Evolutionary conservation across 2,113 vertebrate species (phyloP), one percentile per base, ranked within the genome.

Genomic region (Notarius lentiginosus): DNA sequence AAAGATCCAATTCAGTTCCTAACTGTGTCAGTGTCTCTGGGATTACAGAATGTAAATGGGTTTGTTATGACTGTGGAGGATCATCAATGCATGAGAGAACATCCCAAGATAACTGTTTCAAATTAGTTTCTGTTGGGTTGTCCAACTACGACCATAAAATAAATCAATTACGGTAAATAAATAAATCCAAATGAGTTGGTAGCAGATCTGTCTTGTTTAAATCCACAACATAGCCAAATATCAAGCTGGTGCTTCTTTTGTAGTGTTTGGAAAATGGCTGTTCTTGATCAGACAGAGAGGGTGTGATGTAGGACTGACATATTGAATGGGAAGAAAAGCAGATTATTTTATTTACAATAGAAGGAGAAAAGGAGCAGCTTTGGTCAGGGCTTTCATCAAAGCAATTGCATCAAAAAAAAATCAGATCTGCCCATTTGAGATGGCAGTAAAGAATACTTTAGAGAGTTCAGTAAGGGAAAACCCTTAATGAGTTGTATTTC

Each of bases 81-180:
- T 86, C 72, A 58, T 61, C 55, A 68, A 88, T 72, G 82, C 47
- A 49, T 18, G 17, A 47, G 58, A 87, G 77, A 66, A 65, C 22
- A 65, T 83, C 60, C 55, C 72, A 14, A 66, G 87, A 79, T 73
- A 87, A 24, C 11, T 63, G 79, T 83, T 82, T 76, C 18, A 22
- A 68, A 86, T 84, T 75, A 66, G 22, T 84, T 88, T 60, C 41
- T 56, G 47, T 58, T 60, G 47, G 60, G 22, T 60, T 89, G 55
- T 73, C 55, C 83, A 85, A 82, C 85, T 85, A 66, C 27, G 14
- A n/a, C 18, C 61, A 49, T 14, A 55, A 34, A n/a, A 63, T 30
- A 41, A 90, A 90, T 85, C 49, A 87, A 83, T 85, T 85, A n/a
- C n/a, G n/a, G n/a, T n/a, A 82, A 66, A 56, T 61, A 82, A 87